These are phyloP conservation scores for Mustelus asterias DNA, from an alignment of 2,113 vertebrate genomes.

Conservation along the genomic window DNA sequence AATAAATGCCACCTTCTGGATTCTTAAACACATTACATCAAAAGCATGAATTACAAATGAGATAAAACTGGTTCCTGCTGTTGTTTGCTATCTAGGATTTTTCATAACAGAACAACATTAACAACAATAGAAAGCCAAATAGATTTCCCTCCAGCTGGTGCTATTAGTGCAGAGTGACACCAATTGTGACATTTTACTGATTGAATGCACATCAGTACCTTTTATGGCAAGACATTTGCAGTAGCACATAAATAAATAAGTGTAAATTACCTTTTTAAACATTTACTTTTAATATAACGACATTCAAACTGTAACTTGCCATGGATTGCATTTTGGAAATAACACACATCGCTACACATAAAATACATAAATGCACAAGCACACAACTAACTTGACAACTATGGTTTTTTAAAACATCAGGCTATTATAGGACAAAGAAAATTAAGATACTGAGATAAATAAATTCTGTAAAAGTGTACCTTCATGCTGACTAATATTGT, in stretches of 20 bases:
- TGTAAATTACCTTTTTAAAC: background rate
- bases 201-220: background rate
- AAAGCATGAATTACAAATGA: background rate
- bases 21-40: conserved; percentile 32
- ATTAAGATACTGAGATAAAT: background rate
- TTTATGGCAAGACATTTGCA: background rate
- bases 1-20: conserved; percentile 38
- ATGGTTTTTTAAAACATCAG: background rate
- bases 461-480: background rate
- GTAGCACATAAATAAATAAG: background rate
- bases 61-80: background rate
- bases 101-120: background rate
- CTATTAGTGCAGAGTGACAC: background rate
- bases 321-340: background rate
- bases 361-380: no score
- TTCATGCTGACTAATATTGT: background rate
- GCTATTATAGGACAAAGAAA: background rate
- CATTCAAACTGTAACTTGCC: background rate
- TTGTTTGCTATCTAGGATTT: background rate
- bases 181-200: conserved; percentile 3
- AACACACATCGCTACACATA: background rate
- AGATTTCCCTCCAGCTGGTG: background rate
- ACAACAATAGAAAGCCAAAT: background rate
- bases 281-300: background rate
- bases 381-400: no score